Conservation (phyloP, 1,140 invertebrate species). For the Magallana ariakensis region DNA sequence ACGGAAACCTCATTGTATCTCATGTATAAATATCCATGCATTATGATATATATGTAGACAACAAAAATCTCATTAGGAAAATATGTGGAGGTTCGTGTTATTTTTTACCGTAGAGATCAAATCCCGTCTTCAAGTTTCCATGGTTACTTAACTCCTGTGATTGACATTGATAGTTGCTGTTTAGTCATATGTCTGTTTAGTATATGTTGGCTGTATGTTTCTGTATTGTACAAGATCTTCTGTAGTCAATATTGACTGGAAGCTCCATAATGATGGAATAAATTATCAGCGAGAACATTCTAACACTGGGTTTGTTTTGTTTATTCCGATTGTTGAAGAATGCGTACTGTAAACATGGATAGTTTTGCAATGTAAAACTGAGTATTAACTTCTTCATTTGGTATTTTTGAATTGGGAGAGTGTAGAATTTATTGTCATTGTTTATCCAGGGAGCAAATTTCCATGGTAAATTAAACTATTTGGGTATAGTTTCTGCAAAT, state of each 20-base stretch:
- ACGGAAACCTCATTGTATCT: slow-evolving; percentile 4
- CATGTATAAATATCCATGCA: slow-evolving; percentile 7
- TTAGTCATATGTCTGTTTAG: slow-evolving; percentile 34
- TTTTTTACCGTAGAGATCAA: slow-evolving; percentile 22
- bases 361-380: too few species aligned
- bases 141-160: slow-evolving; percentile 5
- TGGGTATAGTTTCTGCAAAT: too few species aligned
- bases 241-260: slow-evolving; percentile 32
- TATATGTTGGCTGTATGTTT: slow-evolving; percentile 37
- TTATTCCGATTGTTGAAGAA: neutral
- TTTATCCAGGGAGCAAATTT: too few species aligned
- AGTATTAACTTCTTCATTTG: too few species aligned
- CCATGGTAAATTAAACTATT: too few species aligned
- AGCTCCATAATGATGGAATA: slow-evolving; percentile 34
- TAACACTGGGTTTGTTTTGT: neutral
- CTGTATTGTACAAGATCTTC: slow-evolving; percentile 38
- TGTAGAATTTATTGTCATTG: too few species aligned
- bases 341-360: too few species aligned
- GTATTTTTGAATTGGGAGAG: too few species aligned
- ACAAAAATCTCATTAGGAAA: neutral
- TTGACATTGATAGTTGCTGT: slow-evolving; percentile 24
- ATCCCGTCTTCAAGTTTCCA: neutral
- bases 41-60: slow-evolving; percentile 5
- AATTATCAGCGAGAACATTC: slow-evolving; percentile 36
- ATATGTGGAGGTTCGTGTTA: neutral